Percentiles rank a stretch among this genome's conserved stretches.
Conservation (phyloP, 1,140 invertebrate species). For the Dufourea novaeangliae region DNA sequence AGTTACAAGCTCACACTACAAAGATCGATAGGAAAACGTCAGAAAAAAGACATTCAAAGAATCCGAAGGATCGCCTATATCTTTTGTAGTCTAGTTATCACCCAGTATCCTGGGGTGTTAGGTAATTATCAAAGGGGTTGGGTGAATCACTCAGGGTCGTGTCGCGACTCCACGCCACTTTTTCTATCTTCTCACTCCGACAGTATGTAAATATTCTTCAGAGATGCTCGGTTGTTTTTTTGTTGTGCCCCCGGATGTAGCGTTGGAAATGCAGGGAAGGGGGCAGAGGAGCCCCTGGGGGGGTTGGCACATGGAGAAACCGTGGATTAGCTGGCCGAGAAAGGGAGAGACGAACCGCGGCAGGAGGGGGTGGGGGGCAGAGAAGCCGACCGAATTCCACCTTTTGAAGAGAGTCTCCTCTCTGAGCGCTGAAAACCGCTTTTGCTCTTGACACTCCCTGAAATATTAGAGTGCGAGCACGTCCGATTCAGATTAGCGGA, state of each 20-base stretch:
- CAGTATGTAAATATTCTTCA: too few relatives aligned
- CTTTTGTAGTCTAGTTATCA: not conserved
- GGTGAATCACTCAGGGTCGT: slow-evolving; percentile 25
- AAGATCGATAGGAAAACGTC: too few relatives aligned
- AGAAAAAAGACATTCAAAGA: too few relatives aligned
- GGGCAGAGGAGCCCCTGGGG: not conserved
- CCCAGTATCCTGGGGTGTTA: not conserved
- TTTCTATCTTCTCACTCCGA: too few relatives aligned
- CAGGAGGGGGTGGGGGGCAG: slow-evolving; percentile 4
- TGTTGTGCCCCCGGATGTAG: not conserved
- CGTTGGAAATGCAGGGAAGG: not conserved
- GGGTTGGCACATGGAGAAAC: slow-evolving; percentile 9
- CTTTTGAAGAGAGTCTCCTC: slow-evolving; percentile 64
- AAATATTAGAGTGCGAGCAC: slow-evolving; percentile 74
- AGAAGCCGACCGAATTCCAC: slow-evolving; percentile 36
- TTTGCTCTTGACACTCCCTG: slow-evolving; percentile 71
- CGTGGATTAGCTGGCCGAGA: slow-evolving; percentile 30
- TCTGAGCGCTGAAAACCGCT: slow-evolving; percentile 48
- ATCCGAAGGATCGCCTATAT: not conserved
- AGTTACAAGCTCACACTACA: too few relatives aligned
- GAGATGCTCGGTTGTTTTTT: not conserved
- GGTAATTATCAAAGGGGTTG: slow-evolving; percentile 12
- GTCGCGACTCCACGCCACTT: not conserved
- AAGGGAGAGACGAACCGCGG: too few relatives aligned
- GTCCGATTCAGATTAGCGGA: slow-evolving; percentile 67